Evolutionary conservation across 2,113 vertebrate genomes (phyloP).

Genomic region (Scatophagus argus): DNA sequence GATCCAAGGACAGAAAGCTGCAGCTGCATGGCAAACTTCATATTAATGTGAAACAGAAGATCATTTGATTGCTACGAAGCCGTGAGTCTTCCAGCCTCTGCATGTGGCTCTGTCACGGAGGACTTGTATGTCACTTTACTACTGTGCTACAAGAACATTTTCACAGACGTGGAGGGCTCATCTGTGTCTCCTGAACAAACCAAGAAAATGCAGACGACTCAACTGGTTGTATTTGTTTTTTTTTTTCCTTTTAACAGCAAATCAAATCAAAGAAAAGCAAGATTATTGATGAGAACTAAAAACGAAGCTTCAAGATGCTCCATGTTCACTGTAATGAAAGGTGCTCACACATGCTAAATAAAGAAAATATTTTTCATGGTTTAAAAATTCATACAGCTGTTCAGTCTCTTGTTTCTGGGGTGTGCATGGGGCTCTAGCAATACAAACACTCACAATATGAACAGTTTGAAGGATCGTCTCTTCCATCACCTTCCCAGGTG

Average conservation of each 20-base stretch:
- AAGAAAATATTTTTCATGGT: too few species aligned
- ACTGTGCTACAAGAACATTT: neutral
- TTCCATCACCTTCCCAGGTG: too few species aligned
- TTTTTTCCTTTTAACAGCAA: neutral
- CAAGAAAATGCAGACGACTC: neutral
- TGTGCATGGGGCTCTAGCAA: too few species aligned
- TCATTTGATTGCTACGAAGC: neutral
- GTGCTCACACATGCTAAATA: too few species aligned
- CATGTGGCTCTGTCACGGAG: neutral
- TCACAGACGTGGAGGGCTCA: too few species aligned
- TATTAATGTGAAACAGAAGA: slow-evolving; percentile 10
- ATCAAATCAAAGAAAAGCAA: neutral
- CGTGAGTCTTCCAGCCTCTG: neutral
- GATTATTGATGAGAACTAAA: neutral
- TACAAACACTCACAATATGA: too few species aligned
- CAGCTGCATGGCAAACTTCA: slow-evolving; percentile 1
- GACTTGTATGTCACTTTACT: neutral
- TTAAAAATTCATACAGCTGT: too few species aligned
- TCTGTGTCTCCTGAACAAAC: neutral
- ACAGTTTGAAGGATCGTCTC: too few species aligned
- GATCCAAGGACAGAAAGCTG: neutral
- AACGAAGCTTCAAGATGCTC: neutral
- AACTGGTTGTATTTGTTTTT: neutral
- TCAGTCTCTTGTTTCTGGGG: too few species aligned
- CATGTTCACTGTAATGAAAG: neutral